Conservation (phyloP, 2,797 vertebrate species). For the Distichodus sexfasciatus region DNA sequence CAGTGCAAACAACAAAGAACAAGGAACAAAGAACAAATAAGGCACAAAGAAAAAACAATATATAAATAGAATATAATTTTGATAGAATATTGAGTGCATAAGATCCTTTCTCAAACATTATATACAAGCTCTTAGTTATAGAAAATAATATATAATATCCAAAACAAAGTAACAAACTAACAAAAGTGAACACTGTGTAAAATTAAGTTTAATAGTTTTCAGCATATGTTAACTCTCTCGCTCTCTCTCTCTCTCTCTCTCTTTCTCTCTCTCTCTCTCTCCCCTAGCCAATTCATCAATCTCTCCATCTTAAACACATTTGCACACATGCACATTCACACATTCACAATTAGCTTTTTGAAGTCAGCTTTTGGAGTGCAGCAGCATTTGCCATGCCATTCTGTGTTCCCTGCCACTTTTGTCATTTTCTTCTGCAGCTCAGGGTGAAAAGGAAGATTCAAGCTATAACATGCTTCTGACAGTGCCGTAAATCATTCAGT, state of each 20-base stretch:
- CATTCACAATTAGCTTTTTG: slow-evolving; percentile 5
- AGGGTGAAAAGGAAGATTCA: slow-evolving; percentile 14
- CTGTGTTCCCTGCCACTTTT: slow-evolving; percentile 8
- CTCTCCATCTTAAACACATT: background rate
- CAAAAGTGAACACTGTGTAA: no score
- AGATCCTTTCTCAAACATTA: no score
- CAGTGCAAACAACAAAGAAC: no score
- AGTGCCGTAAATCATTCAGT: slow-evolving; percentile 34
- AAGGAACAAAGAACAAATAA: no score
- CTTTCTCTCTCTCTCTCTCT: background rate
- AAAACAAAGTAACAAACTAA: no score
- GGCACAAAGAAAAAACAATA: no score
- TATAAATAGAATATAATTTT: no score
- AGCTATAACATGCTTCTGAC: slow-evolving; percentile 38
- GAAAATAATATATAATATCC: no score
- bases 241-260: slow-evolving; percentile 6
- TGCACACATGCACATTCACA: background rate
- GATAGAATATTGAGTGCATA: no score
- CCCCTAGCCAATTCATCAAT: background rate
- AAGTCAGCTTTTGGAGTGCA: slow-evolving; percentile 13
- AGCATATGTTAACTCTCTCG: no score
- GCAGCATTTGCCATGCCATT: background rate
- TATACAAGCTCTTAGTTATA: no score
- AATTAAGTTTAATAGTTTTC: no score
- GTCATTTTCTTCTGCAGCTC: slow-evolving; percentile 5